Evolutionary conservation across 2,113 vertebrate genomes (phyloP), one percentile per base, ranked within the genome.

Genomic region (Gorilla gorilla): DNA sequence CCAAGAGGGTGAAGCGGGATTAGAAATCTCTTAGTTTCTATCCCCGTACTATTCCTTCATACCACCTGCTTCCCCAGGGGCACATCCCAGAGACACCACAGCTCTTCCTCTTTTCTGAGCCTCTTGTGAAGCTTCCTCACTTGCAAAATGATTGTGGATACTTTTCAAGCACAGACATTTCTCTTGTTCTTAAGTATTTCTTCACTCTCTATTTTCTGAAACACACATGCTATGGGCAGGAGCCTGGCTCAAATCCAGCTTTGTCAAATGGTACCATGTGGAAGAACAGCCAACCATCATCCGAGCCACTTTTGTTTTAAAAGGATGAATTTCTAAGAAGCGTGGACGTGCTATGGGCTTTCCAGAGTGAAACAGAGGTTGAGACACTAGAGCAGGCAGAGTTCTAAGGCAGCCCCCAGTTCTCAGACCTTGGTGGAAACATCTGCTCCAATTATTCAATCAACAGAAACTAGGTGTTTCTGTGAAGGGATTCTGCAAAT

Each of bases 381-480:
- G 8, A 45, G 48, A 30, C 25, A 3, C 70, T 57, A 12, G 3
- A 52, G 12, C 32, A 10, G 5, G 43, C 76, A 72, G 78, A 59
- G 52, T 57, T 16, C 76, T 30, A 52, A 10, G 25, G 5, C 2
- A 10, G 13, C 7, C 23, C 76, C 6, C 6, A 35, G 8, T 61
- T 30, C 38, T 25, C 25, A 38, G 45, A 2, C 20, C 14, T 22
- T 0, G 4, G 35, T 55, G 17, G 20, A 61, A 0, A 11, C 7
- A 52, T 8, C 13, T 4, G 23, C 18, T 8, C 32, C 0, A 0
- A 3, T 23, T 17, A 13, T 2, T 45, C 52, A n/a, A 13, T 11
- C 1, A 8, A 57, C 6, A 0, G 0, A 2, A 9, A 79, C 16
- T 0, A 73, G 38, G 35, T 14, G 83, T 14, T 66, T 8, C 66